Evolutionary conservation across 1,140 invertebrate genomes (phyloP).

Genomic region (Drosophila persimilis): DNA sequence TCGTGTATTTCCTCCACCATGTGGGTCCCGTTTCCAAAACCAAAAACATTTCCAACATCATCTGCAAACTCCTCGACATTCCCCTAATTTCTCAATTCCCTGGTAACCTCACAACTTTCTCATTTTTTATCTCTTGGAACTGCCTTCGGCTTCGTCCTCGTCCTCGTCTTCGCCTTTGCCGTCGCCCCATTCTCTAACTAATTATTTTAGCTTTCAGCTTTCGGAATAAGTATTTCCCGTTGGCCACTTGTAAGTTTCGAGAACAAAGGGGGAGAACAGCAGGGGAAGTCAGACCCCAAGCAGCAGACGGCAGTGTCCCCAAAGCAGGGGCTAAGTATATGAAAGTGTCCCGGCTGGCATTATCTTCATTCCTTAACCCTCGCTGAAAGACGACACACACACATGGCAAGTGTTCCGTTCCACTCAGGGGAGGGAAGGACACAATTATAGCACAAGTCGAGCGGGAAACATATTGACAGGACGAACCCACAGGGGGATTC

Average conservation of each 20-base stretch:
- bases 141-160: constrained; percentile 29
- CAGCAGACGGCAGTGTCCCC: constrained; percentile 22
- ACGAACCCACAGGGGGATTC: constrained; percentile 31
- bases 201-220: constrained; percentile 43
- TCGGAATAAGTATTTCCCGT: constrained; percentile 18
- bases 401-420: constrained; percentile 12
- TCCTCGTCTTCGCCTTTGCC: constrained; percentile 21
- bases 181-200: constrained; percentile 37
- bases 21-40: no score
- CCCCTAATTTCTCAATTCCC: neutral
- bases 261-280: constrained; percentile 15
- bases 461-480: constrained; percentile 56
- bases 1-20: no score
- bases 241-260: constrained; percentile 44
- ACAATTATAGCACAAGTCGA: constrained; percentile 52
- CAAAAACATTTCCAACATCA: no score
- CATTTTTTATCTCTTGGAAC: constrained; percentile 18
- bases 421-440: constrained; percentile 15
- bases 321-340: constrained; percentile 35
- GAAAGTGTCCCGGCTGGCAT: constrained; percentile 49
- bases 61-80: constrained; percentile 1
- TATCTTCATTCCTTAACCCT: constrained; percentile 42
- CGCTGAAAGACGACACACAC: constrained; percentile 3
- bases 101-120: neutral
- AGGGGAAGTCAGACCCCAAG: constrained; percentile 25